phyloP scores from a whole-genome alignment of 2,888 invertebrate species.

The Tiliacea aurago region DNA sequence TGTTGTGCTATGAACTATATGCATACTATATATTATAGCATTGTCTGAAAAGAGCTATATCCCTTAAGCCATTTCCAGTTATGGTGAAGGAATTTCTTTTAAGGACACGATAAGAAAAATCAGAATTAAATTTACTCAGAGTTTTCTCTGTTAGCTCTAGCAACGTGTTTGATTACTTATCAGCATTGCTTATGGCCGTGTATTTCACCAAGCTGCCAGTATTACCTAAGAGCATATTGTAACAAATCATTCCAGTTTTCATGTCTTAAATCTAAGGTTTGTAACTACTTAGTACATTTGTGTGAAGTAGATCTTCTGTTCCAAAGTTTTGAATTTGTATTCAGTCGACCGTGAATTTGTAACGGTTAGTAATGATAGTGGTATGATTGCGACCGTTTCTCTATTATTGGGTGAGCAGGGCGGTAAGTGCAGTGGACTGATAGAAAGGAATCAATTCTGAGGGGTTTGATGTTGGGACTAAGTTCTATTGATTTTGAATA shows the following conservation, averaged over 20 bases:
- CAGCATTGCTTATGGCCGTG: background rate
- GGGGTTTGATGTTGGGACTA: background rate
- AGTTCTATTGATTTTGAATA: background rate
- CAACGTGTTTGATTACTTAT: background rate
- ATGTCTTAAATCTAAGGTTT: too few species aligned
- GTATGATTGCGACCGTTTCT: constrained; percentile 54
- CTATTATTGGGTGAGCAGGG: constrained; percentile 53
- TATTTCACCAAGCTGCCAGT: background rate
- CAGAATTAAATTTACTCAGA: background rate
- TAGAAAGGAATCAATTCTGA: constrained; percentile 50
- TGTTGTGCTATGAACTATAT: too few species aligned
- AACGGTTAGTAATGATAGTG: constrained; percentile 63
- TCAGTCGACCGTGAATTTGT: constrained; percentile 62
- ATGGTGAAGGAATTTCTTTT: too few species aligned
- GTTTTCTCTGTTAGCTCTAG: background rate
- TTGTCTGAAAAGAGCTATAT: too few species aligned
- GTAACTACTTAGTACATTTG: background rate
- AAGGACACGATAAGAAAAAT: background rate
- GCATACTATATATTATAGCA: too few species aligned
- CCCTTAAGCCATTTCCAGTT: too few species aligned
- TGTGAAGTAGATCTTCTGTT: constrained; percentile 33
- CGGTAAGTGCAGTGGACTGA: constrained; percentile 48
- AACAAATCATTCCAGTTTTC: background rate
- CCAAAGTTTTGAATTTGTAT: constrained; percentile 6
- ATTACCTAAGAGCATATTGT: background rate